A percentile compares a stretch with the other conserved stretches of the same genome.
These are phyloP conservation scores for Brachionus paranguensis DNA, from an alignment of 1,140 invertebrate species.

Conservation along the genomic window DNA sequence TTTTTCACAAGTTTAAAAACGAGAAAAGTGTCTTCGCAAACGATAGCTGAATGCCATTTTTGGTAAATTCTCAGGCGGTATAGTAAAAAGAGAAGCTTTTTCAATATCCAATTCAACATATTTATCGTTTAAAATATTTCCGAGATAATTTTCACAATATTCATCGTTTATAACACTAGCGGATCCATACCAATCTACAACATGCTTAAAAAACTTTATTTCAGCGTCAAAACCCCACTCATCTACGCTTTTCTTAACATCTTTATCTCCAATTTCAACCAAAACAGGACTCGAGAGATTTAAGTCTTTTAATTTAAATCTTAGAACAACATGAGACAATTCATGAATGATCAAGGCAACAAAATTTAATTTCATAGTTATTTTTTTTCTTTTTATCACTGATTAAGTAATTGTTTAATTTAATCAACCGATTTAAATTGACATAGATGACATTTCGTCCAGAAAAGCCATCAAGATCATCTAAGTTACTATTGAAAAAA, in stretches of 20 bases:
- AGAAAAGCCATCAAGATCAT: neutral
- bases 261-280: neutral
- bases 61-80: neutral
- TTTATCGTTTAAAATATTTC: neutral
- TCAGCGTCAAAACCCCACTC: neutral
- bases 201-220: neutral
- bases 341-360: neutral
- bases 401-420: neutral
- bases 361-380: neutral
- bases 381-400: neutral
- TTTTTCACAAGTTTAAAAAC: neutral
- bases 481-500: neutral
- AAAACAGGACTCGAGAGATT: neutral
- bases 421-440: neutral
- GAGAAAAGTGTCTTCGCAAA: neutral
- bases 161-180: neutral
- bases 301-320: neutral
- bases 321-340: neutral
- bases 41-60: neutral
- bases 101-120: neutral
- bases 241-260: neutral
- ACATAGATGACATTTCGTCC: neutral
- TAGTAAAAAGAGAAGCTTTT: neutral
- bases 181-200: neutral
- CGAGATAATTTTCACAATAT: neutral